Percentiles rank a stretch among this genome's conserved stretches.
Evolutionary conservation across 2,888 invertebrate species (phyloP).

Genomic region (Lithosia quadra): DNA sequence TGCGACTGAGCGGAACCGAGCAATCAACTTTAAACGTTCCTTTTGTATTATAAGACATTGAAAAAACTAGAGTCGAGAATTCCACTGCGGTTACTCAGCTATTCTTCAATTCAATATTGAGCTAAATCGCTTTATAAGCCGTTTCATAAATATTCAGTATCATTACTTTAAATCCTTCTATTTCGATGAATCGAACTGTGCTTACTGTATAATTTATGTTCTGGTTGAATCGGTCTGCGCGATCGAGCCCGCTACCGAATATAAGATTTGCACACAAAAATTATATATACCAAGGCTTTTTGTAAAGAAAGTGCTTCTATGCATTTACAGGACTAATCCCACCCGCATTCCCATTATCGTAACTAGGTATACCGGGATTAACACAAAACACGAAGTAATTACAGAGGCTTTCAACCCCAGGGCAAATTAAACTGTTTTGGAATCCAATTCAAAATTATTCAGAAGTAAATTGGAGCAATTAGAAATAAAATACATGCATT

Average conservation of each 20-base stretch:
- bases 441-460: background rate
- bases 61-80: background rate
- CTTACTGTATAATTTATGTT: background rate
- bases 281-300: background rate
- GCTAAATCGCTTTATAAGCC: conserved; percentile 1
- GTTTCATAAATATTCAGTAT: conserved; percentile 4
- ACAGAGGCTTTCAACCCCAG: background rate
- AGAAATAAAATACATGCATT: background rate
- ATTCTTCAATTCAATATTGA: background rate
- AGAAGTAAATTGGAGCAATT: background rate
- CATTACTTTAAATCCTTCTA: background rate
- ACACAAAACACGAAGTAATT: background rate
- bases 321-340: background rate
- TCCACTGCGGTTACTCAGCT: background rate
- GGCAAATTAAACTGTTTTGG: background rate
- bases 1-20: background rate
- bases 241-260: background rate
- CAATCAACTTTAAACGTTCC: background rate
- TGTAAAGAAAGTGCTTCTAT: background rate
- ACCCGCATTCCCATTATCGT: background rate
- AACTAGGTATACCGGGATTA: background rate
- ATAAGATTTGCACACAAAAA: background rate
- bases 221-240: too few relatives aligned
- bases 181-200: background rate
- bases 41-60: background rate